Evolutionary conservation across 2,113 vertebrate genomes (phyloP), one percentile per base, ranked within the genome.

Genomic region (Terrapene triunguis): DNA sequence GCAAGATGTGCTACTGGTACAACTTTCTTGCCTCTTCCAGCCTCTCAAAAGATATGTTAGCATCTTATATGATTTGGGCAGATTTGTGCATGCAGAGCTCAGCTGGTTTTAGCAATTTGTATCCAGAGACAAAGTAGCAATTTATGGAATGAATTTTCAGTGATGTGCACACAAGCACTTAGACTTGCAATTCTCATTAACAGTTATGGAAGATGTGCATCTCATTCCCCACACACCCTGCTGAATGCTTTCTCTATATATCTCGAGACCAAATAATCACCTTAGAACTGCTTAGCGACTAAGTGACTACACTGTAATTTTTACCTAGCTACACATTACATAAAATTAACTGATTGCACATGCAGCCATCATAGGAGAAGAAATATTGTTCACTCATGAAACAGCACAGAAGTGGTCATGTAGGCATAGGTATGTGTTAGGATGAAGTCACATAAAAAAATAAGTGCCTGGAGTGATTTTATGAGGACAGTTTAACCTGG

Each of bases 41-140:
- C 21, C 85, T 95, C 91, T 93, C 10, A 81, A 29, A 93, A 95
- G 69, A 87, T 74, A 44, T 83, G 87, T 90, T 82, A 84, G 2
- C 42, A 65, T 48, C 44, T 89, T 90, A 89, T 69, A 85, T 51
- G 65, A 85, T 59, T 62, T 11, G 10, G 44, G 80, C 55, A 82
- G 72, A 93, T 50, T 72, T 79, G 54, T 92, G 83, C 74, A 89
- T 12, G 4, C 32, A 92, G 25, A 35, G 79, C 62, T 93, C 55
- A 88, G 24, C 19, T 92, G 85, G 3, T 89, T 88, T 89, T 87
- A 65, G 25, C 48, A 92, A 90, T 88, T 86, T 89, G 29, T 89
- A 51, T 85, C 74, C 38, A 22, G 54, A 93, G 79, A 94, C 27
- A 91, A 85, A 83, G n/a, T 76, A 95, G 47, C 35, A 88, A 87